phyloP scores from a whole-genome alignment of 2,888 invertebrate species.

The Mythimna loreyi region DNA sequence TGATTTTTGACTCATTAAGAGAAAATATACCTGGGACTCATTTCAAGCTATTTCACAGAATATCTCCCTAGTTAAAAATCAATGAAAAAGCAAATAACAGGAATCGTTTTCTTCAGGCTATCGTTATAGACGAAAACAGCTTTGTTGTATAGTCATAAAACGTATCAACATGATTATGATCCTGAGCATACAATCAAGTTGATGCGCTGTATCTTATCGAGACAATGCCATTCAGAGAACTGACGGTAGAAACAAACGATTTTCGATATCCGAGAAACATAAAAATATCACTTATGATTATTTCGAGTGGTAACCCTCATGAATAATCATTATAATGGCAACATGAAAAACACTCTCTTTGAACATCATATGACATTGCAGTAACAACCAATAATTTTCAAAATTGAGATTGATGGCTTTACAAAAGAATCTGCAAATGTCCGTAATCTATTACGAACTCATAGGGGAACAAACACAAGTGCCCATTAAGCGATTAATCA shows the following conservation, averaged over 20 bases:
- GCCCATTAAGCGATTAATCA: constrained; percentile 53
- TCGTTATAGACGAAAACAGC: neutral
- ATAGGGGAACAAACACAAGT: constrained; percentile 48
- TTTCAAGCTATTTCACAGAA: no score
- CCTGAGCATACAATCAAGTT: constrained; percentile 12
- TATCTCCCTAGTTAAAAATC: neutral
- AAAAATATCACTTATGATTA: neutral
- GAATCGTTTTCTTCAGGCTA: neutral
- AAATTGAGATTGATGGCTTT: constrained; percentile 55
- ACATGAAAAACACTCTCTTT: neutral
- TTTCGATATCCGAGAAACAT: neutral
- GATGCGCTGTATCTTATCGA: neutral
- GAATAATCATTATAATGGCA: no score
- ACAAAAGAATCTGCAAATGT: constrained; percentile 46
- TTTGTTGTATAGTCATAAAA: neutral
- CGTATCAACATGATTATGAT: neutral
- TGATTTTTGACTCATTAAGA: no score
- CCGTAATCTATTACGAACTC: constrained; percentile 40
- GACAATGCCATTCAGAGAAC: constrained; percentile 15
- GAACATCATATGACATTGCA: constrained; percentile 7
- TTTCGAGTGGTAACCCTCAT: neutral
- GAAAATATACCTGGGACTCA: no score
- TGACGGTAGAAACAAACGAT: neutral
- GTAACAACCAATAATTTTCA: constrained; percentile 30
- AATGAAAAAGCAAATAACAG: neutral